phyloP scores from a whole-genome alignment of 2,888 invertebrate species.

The Patella ulyssiponensis region DNA sequence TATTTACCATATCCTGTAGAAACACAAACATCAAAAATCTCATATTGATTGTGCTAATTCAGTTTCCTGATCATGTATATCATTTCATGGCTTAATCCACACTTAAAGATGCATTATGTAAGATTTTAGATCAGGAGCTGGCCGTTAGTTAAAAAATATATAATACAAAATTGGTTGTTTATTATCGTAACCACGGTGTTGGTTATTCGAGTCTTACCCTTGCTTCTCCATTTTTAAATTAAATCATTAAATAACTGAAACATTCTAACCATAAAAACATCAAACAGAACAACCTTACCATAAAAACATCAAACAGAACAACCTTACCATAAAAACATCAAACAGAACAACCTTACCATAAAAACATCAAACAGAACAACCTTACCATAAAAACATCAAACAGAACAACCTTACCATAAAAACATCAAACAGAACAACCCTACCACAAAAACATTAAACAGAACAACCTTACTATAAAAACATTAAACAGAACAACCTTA shows the following conservation, averaged over 20 bases:
- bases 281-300: background rate
- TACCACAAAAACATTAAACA: background rate
- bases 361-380: background rate
- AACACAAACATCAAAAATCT: background rate
- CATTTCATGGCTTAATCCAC: background rate
- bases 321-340: background rate
- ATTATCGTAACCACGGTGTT: no score
- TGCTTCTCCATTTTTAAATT: background rate
- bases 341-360: background rate
- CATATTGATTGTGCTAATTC: no score
- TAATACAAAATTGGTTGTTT: no score
- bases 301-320: background rate
- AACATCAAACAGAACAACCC: background rate
- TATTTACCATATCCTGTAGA: constrained; percentile 86
- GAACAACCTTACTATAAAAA: background rate
- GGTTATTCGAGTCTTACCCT: background rate
- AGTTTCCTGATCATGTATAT: no score
- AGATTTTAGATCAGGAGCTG: no score
- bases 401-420: background rate
- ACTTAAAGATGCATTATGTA: no score
- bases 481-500: background rate
- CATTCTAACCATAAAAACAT: background rate
- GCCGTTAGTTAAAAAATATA: no score
- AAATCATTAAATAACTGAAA: no score
- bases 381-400: no score